A percentile compares a stretch with the other conserved stretches of the same genome.
phyloP scores from a whole-genome alignment of 2,888 invertebrate genomes.

The Sepioteuthis lessoniana region DNA sequence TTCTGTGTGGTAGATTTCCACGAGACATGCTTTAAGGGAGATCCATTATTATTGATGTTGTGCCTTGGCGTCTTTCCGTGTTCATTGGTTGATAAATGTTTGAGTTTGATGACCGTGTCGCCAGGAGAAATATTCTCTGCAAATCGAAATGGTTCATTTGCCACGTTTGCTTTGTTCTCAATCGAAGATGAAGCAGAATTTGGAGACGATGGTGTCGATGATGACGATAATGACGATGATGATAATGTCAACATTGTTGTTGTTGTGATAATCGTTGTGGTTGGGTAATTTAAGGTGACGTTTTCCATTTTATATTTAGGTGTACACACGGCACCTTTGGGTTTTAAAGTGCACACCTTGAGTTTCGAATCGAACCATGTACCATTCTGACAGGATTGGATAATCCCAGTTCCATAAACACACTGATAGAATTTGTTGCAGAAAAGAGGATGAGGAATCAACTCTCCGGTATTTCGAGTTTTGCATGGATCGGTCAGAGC shows the following conservation, averaged over 20 bases:
- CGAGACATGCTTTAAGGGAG: background rate
- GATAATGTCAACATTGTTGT: background rate
- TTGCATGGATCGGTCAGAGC: background rate
- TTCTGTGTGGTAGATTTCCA: background rate
- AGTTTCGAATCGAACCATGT: constrained; percentile 2
- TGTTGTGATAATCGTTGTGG: background rate
- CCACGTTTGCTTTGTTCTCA: too few species aligned
- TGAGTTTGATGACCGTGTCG: background rate
- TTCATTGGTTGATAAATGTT: background rate
- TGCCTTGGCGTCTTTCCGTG: background rate
- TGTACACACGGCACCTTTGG: background rate
- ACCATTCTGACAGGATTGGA: constrained; percentile 49
- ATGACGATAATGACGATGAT: too few species aligned
- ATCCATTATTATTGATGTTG: too few species aligned
- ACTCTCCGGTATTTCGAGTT: constrained; percentile 51
- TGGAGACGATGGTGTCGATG: background rate
- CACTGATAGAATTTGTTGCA: constrained; percentile 61
- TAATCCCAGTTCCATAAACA: constrained; percentile 55
- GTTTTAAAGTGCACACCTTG: background rate
- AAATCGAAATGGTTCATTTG: background rate
- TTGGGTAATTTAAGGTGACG: too few species aligned
- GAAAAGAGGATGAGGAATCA: constrained; percentile 58
- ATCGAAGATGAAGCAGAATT: background rate
- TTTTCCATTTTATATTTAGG: background rate
- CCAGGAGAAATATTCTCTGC: background rate